These are phyloP conservation scores for Sebastes ruberrimus DNA, from an alignment of 2,797 vertebrate genomes.

Conservation along the genomic window DNA sequence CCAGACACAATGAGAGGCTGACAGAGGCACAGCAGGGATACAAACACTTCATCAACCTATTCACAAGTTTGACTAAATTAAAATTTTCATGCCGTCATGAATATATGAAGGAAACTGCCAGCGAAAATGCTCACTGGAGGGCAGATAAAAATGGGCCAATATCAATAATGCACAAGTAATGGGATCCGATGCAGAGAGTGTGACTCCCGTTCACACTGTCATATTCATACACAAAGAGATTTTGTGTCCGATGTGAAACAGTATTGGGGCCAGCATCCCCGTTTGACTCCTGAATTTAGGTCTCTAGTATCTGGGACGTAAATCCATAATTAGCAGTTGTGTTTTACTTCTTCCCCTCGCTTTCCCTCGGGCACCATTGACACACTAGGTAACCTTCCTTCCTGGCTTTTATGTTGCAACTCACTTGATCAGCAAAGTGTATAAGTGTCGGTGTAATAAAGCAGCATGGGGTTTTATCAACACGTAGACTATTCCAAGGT, in stretches of 20 bases:
- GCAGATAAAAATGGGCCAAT: constrained; percentile 59
- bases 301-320: constrained; percentile 77
- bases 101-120: constrained; percentile 48
- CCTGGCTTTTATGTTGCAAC: background rate
- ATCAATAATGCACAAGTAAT: constrained; percentile 73
- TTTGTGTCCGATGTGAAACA: constrained; percentile 54
- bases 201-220: constrained; percentile 27
- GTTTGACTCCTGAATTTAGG: constrained; percentile 74
- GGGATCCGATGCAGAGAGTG: constrained; percentile 48
- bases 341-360: constrained; percentile 59
- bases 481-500: background rate
- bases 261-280: constrained; percentile 52
- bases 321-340: constrained; percentile 72
- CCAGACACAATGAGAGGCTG: background rate
- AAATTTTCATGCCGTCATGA: constrained; percentile 61
- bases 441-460: constrained; percentile 11
- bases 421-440: constrained; percentile 37
- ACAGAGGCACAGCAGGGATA: background rate
- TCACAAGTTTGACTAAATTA: constrained; percentile 50
- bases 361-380: constrained; percentile 51
- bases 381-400: constrained; percentile 46
- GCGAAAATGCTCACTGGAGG: constrained; percentile 40
- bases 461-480: background rate
- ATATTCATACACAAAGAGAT: constrained; percentile 47
- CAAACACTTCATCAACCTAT: background rate